Evolutionary conservation across 2,113 vertebrate species (phyloP).

Genomic region (Salvelinus alpinus): DNA sequence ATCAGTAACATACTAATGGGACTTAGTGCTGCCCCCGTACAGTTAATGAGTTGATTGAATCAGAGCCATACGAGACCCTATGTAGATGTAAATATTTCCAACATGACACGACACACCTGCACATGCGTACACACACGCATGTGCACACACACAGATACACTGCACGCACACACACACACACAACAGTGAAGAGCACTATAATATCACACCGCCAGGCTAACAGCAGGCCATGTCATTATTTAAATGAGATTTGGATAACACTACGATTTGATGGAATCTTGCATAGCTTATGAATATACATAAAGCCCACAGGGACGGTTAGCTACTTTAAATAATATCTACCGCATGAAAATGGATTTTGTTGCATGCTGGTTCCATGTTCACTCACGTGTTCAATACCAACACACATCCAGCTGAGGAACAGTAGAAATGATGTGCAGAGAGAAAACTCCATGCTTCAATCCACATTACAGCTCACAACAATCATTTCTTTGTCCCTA

Average conservation of each 20-base stretch:
- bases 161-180: neutral
- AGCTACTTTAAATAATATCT: constrained; percentile 23
- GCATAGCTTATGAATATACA: constrained; percentile 29
- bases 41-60: neutral
- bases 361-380: constrained; percentile 3
- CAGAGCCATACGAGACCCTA: neutral
- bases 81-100: neutral
- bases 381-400: constrained; percentile 1
- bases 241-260: constrained; percentile 28
- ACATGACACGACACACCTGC: constrained; percentile 1
- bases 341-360: neutral
- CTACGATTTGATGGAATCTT: constrained; percentile 24
- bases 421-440: constrained; percentile 15
- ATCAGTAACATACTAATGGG: too few relatives aligned
- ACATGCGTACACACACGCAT: neutral
- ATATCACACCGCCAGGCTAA: constrained; percentile 26
- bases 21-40: neutral
- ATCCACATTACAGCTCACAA: neutral
- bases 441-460: constrained; percentile 1
- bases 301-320: neutral
- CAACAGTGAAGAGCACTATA: neutral
- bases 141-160: constrained; percentile 8
- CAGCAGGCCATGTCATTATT: constrained; percentile 42
- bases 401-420: constrained; percentile 6
- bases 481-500: neutral